Evolutionary conservation across 2,113 vertebrate species (phyloP), one percentile per base, ranked within the genome.

Genomic region (Atrichornis clamosus): DNA sequence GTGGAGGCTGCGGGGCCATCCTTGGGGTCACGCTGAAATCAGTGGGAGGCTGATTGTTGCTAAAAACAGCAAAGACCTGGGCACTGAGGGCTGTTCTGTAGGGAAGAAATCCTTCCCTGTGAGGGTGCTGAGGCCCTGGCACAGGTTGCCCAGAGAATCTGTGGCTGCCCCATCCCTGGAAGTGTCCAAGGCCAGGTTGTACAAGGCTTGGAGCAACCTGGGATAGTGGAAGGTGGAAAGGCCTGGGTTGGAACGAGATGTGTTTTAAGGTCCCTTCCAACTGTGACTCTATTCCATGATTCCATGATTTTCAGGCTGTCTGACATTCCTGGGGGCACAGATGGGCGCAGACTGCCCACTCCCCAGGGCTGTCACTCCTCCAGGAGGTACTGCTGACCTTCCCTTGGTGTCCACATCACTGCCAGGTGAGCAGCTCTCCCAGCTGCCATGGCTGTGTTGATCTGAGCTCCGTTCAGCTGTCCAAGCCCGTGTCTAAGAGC

Each of bases 121-220:
- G 39, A 41, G 44, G 44, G 16, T 46, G 44, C 13, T 46, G 1
- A 65, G 30, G 19, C 7, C 23, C 53, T 53, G 62, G 53, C 46
- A 21, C 37, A 39, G 53, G 10, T 1, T 82, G 16, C 2, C 4
- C 47, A 35, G 55, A 62, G 55, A 3, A 41, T 17, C 70, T 83
- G 62, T 47, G 53, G 53, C 78, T 83, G 62, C n/a, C 30, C 6
- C 63, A 68, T 60, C n/a, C 39, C 47, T 76, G 70, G 46, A 6
- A 83, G 22, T 41, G 41, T 2, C 41, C 79, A 49, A 69, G 70
- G 41, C 62, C 47, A 42, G 55, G 55, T 0, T 87, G 72, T 42
- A 58, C 0, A 0, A 7, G 26, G 20, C 10, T 22, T 37, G 46
- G 41, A 41, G 12, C n/a, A 10, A 0, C 11, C 21, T 55, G 76